Percentiles rank a stretch among this genome's conserved stretches.
These are phyloP conservation scores for Cydia splendana DNA, from an alignment of 1,140 invertebrate species.

Conservation along the genomic window DNA sequence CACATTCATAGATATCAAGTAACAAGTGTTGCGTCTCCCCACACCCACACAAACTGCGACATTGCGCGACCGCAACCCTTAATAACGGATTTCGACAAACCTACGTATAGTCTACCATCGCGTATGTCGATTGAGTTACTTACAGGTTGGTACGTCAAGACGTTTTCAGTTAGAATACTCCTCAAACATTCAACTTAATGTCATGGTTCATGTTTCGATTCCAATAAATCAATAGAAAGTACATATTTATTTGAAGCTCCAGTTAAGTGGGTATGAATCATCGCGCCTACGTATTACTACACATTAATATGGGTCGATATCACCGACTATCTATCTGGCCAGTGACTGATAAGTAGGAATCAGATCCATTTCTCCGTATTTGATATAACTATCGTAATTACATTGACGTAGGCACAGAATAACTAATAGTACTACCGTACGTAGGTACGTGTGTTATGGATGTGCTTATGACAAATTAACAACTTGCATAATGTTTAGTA, in stretches of 20 bases:
- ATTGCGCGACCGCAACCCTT: too few relatives aligned
- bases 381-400: background rate
- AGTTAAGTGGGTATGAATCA: constrained; percentile 28
- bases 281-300: background rate
- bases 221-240: constrained; percentile 25
- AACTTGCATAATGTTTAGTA: background rate
- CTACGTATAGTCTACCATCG: too few relatives aligned
- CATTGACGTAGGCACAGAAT: background rate
- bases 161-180: background rate
- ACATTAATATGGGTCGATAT: constrained; percentile 22
- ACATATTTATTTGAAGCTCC: constrained; percentile 24
- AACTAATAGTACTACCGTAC: too few relatives aligned
- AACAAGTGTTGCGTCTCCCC: too few relatives aligned
- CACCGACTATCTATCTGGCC: background rate
- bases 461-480: background rate
- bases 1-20: too few relatives aligned
- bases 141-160: background rate
- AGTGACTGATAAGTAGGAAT: constrained; percentile 13
- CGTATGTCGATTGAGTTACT: too few relatives aligned
- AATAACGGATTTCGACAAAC: too few relatives aligned
- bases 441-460: background rate
- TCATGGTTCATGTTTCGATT: background rate
- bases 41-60: too few relatives aligned
- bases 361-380: background rate
- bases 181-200: background rate